Evolutionary conservation across 2,888 invertebrate genomes (phyloP).

Genomic region (Hartigia nigra): DNA sequence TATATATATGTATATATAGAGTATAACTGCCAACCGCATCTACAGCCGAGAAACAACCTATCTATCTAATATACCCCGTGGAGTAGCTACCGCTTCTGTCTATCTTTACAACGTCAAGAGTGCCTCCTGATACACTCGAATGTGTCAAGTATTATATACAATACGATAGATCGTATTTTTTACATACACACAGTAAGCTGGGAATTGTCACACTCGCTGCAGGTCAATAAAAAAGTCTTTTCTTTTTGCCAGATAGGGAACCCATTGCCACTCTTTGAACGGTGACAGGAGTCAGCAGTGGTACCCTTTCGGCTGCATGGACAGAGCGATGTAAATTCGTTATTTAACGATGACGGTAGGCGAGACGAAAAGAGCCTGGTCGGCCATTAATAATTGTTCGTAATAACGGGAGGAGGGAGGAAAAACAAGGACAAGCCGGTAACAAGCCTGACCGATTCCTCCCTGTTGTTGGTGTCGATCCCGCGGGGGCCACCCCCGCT

Average conservation of each 20-base stretch:
- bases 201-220: not conserved
- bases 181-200: not conserved
- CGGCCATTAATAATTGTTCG: slow-evolving; percentile 60
- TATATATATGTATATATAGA: not conserved
- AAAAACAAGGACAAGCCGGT: slow-evolving; percentile 34
- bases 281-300: slow-evolving; percentile 5
- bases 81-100: not conserved
- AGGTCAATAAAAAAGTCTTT: not conserved
- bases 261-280: not conserved
- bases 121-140: not conserved
- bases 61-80: not conserved
- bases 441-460: slow-evolving; percentile 63
- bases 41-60: not conserved
- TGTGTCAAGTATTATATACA: not conserved
- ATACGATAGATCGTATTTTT: slow-evolving; percentile 4
- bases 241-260: not conserved
- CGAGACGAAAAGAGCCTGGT: slow-evolving; percentile 41
- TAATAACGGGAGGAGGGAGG: slow-evolving; percentile 46
- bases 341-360: not conserved
- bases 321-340: not conserved
- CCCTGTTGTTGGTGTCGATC: slow-evolving; percentile 56
- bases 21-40: not conserved
- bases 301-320: slow-evolving; percentile 6
- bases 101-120: not conserved
- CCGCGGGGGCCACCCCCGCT: slow-evolving; percentile 63